Percentiles rank a stretch among this genome's conserved stretches.
Conservation (phyloP, 1,140 invertebrate genomes). For the Hycleus cichorii region DNA sequence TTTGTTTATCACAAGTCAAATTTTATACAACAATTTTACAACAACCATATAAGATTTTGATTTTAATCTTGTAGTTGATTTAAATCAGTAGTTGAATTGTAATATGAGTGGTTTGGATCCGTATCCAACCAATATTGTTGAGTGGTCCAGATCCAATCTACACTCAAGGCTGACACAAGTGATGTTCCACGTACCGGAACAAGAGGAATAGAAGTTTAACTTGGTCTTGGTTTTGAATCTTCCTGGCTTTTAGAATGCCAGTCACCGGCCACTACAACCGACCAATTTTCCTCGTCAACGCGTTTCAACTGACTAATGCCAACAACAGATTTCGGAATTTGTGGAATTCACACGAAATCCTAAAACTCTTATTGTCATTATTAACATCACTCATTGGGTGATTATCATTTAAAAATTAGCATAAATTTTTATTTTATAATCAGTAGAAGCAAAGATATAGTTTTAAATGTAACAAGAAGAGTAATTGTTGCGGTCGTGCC, state of each 20-base stretch:
- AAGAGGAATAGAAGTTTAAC: conserved; percentile 13
- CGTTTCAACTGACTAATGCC: conserved; percentile 1
- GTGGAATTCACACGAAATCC: too few species aligned
- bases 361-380: too few species aligned
- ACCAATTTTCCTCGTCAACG: conserved; percentile 22
- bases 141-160: conserved; percentile 21
- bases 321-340: too few species aligned
- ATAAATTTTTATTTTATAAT: too few species aligned
- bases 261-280: conserved; percentile 14
- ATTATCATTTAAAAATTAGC: too few species aligned
- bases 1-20: too few species aligned
- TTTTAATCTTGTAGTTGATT: conserved; percentile 14
- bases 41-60: conserved; percentile 10
- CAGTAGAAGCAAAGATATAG: too few species aligned
- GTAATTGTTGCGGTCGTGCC: too few species aligned
- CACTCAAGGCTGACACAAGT: conserved; percentile 23
- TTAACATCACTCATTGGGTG: too few species aligned
- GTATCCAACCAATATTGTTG: conserved; percentile 12
- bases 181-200: conserved; percentile 26
- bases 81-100: conserved; percentile 11
- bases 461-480: too few species aligned
- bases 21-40: neutral
- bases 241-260: conserved; percentile 10
- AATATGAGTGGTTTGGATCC: conserved; percentile 12
- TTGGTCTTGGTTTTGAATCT: conserved; percentile 3